Conservation (phyloP, 2,888 invertebrate species). For the Diarsia dahlii region DNA sequence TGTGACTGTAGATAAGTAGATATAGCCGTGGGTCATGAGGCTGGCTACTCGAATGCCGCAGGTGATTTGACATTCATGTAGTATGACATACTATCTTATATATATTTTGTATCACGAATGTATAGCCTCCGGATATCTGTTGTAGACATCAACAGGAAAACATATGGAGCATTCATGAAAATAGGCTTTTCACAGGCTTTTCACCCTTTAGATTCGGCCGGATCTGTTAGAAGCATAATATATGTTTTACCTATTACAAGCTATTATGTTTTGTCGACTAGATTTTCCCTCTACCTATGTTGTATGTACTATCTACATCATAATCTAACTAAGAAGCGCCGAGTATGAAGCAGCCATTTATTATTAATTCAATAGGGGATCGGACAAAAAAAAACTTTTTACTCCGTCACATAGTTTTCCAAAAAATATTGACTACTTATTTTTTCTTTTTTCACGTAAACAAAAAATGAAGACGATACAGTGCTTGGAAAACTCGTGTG, state of each 20-base stretch:
- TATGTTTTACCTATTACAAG: background rate
- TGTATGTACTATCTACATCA: background rate
- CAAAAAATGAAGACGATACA: too few relatives aligned
- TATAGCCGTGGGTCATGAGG: background rate
- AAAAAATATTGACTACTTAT: too few relatives aligned
- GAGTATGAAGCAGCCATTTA: slow-evolving; percentile 24
- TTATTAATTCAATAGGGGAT: slow-evolving; percentile 31
- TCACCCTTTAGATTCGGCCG: background rate
- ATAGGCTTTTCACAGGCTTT: slow-evolving; percentile 10
- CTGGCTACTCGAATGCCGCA: background rate
- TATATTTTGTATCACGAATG: background rate
- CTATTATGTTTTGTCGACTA: background rate
- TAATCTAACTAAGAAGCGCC: background rate
- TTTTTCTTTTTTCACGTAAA: too few relatives aligned
- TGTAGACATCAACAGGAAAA: background rate
- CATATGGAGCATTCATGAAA: background rate
- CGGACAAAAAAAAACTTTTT: too few relatives aligned
- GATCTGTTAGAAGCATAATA: background rate
- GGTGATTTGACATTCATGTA: slow-evolving; percentile 1
- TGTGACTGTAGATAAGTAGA: background rate
- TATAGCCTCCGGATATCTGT: slow-evolving; percentile 4
- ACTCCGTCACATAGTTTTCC: too few relatives aligned
- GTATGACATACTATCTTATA: background rate
- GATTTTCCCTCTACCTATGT: background rate
- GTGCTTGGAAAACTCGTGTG: too few relatives aligned